These are phyloP conservation scores for Fopius arisanus DNA, from an alignment of 1,140 invertebrate genomes.

Conservation along the genomic window DNA sequence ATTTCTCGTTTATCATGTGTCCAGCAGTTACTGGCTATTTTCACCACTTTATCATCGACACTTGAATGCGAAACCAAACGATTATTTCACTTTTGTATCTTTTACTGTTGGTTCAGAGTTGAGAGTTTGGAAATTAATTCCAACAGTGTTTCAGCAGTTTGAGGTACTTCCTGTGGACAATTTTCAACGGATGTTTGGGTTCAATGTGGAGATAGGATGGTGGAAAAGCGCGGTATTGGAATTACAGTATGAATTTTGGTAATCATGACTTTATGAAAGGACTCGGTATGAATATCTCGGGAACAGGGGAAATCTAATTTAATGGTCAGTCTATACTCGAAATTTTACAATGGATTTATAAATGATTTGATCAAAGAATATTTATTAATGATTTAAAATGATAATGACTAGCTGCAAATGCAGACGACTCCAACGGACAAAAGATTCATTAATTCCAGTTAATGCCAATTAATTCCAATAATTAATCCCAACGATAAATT, in stretches of 20 bases:
- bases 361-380: too few species aligned
- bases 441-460: too few species aligned
- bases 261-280: neutral
- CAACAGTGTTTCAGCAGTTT: constrained; percentile 5
- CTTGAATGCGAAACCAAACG: neutral
- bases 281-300: neutral
- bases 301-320: neutral
- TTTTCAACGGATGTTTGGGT: constrained; percentile 3
- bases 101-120: neutral
- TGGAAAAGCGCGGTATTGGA: neutral
- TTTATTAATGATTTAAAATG: too few species aligned
- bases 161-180: neutral
- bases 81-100: neutral
- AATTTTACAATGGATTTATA: too few species aligned
- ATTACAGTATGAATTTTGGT: neutral
- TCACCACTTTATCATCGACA: neutral
- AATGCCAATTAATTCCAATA: too few species aligned
- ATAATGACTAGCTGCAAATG: too few species aligned
- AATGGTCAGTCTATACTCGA: neutral
- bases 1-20: constrained; percentile 24
- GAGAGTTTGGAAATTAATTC: neutral
- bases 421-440: too few species aligned
- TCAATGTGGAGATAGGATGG: neutral
- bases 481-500: too few species aligned
- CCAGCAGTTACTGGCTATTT: neutral